These are phyloP conservation scores for Myrmecophaga tridactyla DNA, from an alignment of 2,113 vertebrate genomes.

Conservation along the genomic window DNA sequence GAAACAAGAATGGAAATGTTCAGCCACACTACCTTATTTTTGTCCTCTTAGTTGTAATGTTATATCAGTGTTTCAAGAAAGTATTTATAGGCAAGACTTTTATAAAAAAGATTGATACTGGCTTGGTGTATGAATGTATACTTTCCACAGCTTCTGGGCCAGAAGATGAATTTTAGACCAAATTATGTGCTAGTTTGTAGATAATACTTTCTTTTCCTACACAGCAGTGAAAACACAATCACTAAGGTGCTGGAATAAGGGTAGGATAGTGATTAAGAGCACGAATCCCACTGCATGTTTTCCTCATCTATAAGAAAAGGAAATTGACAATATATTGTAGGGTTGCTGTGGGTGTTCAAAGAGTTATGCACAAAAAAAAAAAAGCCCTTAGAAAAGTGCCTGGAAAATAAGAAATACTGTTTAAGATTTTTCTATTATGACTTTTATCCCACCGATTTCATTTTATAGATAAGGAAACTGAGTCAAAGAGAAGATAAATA, in stretches of 20 bases:
- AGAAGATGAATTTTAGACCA: slow-evolving; percentile 12
- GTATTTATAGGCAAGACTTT: slow-evolving; percentile 20
- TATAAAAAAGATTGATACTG: slow-evolving; percentile 19
- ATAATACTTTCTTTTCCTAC: slow-evolving; percentile 7
- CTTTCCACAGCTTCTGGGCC: slow-evolving; percentile 42
- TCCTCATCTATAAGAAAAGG: neutral
- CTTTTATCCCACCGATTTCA: neutral
- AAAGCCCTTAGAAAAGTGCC: neutral
- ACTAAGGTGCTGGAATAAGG: neutral
- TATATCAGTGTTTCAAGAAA: slow-evolving; percentile 21
- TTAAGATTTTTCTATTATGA: neutral
- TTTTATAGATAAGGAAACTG: neutral
- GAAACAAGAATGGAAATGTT: neutral
- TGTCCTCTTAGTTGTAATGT: neutral
- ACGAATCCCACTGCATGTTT: neutral
- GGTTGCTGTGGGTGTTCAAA: neutral
- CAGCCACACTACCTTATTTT: neutral
- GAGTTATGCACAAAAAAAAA: neutral
- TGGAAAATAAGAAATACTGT: neutral
- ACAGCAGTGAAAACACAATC: neutral
- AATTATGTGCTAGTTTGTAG: slow-evolving; percentile 47
- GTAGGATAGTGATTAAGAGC: neutral
- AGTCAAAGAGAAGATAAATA: neutral
- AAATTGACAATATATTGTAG: neutral
- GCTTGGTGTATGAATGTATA: slow-evolving; percentile 16